Percentiles rank a stretch among this genome's conserved stretches.
Conservation (phyloP, 1,140 invertebrate species). For the Gonatopus flavifemur region DNA sequence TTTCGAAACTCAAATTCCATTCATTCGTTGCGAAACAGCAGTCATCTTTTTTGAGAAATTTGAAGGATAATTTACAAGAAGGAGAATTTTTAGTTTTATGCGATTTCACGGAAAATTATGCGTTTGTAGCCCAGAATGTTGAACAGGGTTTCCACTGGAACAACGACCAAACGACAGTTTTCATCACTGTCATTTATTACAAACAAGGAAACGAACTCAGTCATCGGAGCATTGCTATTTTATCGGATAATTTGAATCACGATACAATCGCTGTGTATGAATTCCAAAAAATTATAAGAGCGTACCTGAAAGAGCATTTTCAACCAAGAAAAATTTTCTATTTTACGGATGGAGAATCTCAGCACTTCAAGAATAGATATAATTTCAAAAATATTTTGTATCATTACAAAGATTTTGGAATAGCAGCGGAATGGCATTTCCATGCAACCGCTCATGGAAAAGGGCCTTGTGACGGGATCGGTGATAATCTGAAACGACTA, state of each 20-base stretch:
- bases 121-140: constrained; percentile 27
- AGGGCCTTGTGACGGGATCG: constrained; percentile 21
- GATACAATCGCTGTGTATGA: constrained; percentile 15
- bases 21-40: neutral
- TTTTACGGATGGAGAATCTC: constrained; percentile 22
- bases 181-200: constrained; percentile 29
- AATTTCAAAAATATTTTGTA: constrained; percentile 20
- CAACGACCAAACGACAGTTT: constrained; percentile 11
- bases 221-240: constrained; percentile 14
- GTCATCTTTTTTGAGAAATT: neutral
- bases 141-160: constrained; percentile 1
- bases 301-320: constrained; percentile 18
- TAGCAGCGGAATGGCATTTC: constrained; percentile 31
- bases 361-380: constrained; percentile 39
- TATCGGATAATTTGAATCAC: constrained; percentile 19
- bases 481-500: constrained; percentile 12
- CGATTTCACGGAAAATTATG: constrained; percentile 44
- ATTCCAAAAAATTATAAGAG: constrained; percentile 17
- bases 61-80: neutral
- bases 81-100: constrained; percentile 5
- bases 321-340: constrained; percentile 28
- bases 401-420: constrained; percentile 18
- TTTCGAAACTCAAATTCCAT: constrained; percentile 10
- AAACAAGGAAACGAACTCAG: constrained; percentile 5
- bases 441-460: constrained; percentile 38